phyloP scores from a whole-genome alignment of 2,113 vertebrate species.

The Pipra filicauda region DNA sequence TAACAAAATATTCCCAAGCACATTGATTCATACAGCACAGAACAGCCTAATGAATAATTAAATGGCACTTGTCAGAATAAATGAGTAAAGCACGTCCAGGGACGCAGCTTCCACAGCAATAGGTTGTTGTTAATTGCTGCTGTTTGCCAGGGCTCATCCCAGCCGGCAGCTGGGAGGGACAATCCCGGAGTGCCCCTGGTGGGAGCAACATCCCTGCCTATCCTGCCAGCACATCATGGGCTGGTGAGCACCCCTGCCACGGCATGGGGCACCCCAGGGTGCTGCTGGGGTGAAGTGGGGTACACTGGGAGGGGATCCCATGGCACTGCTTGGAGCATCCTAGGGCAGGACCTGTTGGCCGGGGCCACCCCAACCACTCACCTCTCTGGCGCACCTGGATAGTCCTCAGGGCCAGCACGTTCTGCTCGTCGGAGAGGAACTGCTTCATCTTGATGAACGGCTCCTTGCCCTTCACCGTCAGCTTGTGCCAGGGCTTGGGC shows the following conservation, averaged over 20 bases:
- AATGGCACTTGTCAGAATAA: conserved; percentile 44
- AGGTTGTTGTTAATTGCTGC: background rate
- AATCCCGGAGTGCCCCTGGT: fast-evolving
- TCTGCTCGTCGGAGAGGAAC: conserved; percentile 97
- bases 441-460: conserved; percentile 99
- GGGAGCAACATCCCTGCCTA: fast-evolving
- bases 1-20: background rate
- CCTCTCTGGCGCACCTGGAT: conserved; percentile 99
- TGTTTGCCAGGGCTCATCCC: background rate
- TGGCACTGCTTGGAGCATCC: background rate
- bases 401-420: conserved; percentile 94
- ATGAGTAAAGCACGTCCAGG: background rate
- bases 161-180: background rate
- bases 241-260: fast-evolving
- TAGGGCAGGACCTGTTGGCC: fast-evolving
- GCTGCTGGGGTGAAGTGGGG: background rate
- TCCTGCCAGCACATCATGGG: fast-evolving
- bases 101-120: background rate
- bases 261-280: background rate
- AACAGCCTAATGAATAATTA: conserved; percentile 42
- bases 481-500: conserved; percentile 98
- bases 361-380: conserved; percentile 71
- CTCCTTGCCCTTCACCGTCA: conserved; percentile 98
- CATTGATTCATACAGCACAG: background rate
- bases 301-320: background rate